These are phyloP conservation scores for Euzetes globulus DNA, from an alignment of 2,888 invertebrate species.

Conservation along the genomic window DNA sequence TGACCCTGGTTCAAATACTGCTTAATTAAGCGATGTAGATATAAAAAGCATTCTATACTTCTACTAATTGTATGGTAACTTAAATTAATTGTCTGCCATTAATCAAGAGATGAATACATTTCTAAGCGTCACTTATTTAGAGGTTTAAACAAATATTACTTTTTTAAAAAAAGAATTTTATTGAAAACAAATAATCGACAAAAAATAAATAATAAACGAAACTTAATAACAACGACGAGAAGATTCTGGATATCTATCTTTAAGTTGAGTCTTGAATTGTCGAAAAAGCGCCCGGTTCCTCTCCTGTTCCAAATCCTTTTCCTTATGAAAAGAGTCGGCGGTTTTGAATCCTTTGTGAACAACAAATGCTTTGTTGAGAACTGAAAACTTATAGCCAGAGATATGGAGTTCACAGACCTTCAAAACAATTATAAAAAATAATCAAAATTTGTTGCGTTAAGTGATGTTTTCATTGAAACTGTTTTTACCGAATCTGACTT, in stretches of 20 bases:
- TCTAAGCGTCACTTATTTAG: no score
- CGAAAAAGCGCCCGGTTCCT: conserved; percentile 51
- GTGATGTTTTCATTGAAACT: no score
- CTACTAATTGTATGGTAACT: no score
- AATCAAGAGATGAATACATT: no score
- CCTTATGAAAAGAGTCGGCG: conserved; percentile 49
- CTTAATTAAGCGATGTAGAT: no score
- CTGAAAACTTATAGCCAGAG: conserved; percentile 53
- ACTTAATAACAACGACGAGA: conserved; percentile 49
- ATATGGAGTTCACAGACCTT: conserved; percentile 55
- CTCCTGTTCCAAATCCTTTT: conserved; percentile 51
- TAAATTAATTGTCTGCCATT: no score
- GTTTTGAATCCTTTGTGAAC: conserved; percentile 54
- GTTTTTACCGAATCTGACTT: no score
- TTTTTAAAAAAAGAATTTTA: neutral
- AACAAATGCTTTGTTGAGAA: conserved; percentile 54
- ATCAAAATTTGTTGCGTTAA: no score
- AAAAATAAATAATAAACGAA: neutral
- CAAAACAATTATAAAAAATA: conserved; percentile 38
- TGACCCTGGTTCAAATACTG: no score
- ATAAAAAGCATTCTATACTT: no score
- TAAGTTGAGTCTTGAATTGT: conserved; percentile 53
- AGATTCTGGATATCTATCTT: conserved; percentile 52
- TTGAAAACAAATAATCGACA: neutral
- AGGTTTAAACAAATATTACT: no score